A percentile compares a stretch with the other conserved stretches of the same genome.
Evolutionary conservation across 2,113 vertebrate genomes (phyloP).

Genomic region (Alectura lathami): DNA sequence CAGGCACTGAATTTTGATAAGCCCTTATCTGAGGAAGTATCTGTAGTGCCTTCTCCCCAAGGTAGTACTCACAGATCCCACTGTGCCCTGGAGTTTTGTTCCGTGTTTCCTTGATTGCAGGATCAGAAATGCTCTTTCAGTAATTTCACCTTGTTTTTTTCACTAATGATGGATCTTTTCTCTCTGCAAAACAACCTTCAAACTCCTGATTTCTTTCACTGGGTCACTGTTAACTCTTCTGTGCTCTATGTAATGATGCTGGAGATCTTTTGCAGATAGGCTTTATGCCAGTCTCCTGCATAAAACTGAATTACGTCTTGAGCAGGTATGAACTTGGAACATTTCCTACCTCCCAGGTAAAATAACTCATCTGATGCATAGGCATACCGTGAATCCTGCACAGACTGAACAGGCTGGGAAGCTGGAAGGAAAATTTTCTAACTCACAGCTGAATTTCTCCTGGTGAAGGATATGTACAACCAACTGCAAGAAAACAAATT

Average conservation of each 20-base stretch:
- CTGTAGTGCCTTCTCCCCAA: background rate
- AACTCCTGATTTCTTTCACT: slow-evolving; percentile 4
- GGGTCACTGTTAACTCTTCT: slow-evolving; percentile 47
- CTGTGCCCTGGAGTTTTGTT: background rate
- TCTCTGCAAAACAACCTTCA: slow-evolving; percentile 3
- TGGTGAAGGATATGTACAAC: slow-evolving; percentile 35
- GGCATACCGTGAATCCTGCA: background rate
- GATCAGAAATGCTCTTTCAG: slow-evolving; percentile 19
- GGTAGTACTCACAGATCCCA: background rate
- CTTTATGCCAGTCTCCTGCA: slow-evolving; percentile 47
- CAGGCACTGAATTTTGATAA: background rate
- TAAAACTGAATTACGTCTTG: slow-evolving; percentile 47
- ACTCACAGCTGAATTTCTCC: slow-evolving; percentile 20
- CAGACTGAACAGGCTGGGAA: background rate
- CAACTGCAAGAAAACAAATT: slow-evolving; percentile 44
- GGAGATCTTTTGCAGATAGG: slow-evolving; percentile 50
- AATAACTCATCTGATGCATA: slow-evolving; percentile 7
- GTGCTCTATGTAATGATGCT: background rate
- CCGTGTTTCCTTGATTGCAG: background rate
- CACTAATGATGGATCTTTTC: slow-evolving; percentile 41
- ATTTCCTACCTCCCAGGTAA: slow-evolving; percentile 65
- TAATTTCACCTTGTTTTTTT: slow-evolving; percentile 11
- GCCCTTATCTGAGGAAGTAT: background rate
- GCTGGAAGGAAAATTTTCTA: background rate
- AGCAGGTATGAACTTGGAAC: slow-evolving; percentile 55